These are phyloP conservation scores for Otolemur crassicaudatus DNA, from an alignment of 2,797 vertebrate genomes.

Conservation along the genomic window DNA sequence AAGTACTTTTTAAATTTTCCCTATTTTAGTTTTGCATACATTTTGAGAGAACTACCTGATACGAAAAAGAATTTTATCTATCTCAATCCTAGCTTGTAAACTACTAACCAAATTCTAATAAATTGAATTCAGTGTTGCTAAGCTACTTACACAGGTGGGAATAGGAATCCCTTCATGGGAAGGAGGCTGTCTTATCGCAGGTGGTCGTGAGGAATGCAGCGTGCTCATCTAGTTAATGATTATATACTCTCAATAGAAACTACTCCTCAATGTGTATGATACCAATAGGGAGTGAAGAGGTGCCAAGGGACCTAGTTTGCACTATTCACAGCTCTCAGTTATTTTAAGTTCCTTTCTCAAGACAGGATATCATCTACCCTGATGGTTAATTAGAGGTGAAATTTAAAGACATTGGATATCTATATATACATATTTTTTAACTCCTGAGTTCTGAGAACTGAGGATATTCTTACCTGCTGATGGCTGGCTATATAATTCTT, in stretches of 20 bases:
- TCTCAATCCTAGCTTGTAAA: neutral
- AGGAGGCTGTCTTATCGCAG: neutral
- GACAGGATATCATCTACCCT: neutral
- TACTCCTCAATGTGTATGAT: neutral
- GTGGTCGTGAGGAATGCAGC: neutral
- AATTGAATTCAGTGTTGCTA: neutral
- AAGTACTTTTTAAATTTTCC: neutral
- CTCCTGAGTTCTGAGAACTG: neutral
- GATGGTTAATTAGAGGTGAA: constrained; percentile 50
- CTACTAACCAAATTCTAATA: neutral
- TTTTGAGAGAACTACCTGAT: neutral
- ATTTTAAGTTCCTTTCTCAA: neutral
- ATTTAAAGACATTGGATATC: neutral
- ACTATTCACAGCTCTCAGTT: constrained; percentile 32
- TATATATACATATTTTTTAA: neutral
- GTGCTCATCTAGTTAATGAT: neutral
- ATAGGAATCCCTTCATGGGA: neutral
- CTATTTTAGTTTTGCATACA: neutral
- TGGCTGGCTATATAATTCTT: neutral
- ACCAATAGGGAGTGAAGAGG: neutral
- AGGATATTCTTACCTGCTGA: neutral
- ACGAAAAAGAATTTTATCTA: neutral
- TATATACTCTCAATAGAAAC: constrained; percentile 64
- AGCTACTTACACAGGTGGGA: constrained; percentile 64
- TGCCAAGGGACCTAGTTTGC: constrained; percentile 58